A percentile compares a stretch with the other conserved stretches of the same genome.
phyloP scores from a whole-genome alignment of 2,797 vertebrate species.

The Takifugu rubripes region DNA sequence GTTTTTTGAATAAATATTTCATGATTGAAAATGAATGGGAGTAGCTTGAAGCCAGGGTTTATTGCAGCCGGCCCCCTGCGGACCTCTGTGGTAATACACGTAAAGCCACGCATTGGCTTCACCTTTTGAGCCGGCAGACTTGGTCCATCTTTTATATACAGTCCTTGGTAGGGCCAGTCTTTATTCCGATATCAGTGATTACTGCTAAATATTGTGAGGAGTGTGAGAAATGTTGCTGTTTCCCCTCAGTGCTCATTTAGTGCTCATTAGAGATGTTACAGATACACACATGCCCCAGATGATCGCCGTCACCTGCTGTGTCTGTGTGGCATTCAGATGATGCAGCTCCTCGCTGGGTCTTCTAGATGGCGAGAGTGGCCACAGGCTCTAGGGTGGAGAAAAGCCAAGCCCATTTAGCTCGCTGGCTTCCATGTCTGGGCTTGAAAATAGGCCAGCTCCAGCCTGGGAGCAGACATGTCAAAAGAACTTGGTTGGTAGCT shows the following conservation, averaged over 20 bases:
- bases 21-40: too few relatives aligned
- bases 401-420: slow-evolving; percentile 51
- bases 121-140: too few relatives aligned
- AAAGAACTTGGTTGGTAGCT: slow-evolving; percentile 58
- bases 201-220: too few relatives aligned
- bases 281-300: slow-evolving; percentile 31
- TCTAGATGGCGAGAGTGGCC: too few relatives aligned
- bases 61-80: too few relatives aligned
- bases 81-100: too few relatives aligned
- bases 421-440: slow-evolving; percentile 46
- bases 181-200: too few relatives aligned
- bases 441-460: slow-evolving; percentile 72
- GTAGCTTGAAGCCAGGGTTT: too few relatives aligned
- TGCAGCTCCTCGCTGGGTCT: slow-evolving; percentile 4
- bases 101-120: too few relatives aligned
- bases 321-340: slow-evolving; percentile 12
- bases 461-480: slow-evolving; percentile 62
- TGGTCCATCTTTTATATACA: too few relatives aligned
- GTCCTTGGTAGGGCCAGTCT: not conserved
- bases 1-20: too few relatives aligned
- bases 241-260: slow-evolving; percentile 48
- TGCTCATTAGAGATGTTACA: slow-evolving; percentile 16
- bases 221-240: not conserved
- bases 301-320: slow-evolving; percentile 36
- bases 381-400: slow-evolving; percentile 14